Percentiles rank a stretch among this genome's conserved stretches.
phyloP scores from a whole-genome alignment of 2,113 vertebrate species.

The Spilogale gracilis region DNA sequence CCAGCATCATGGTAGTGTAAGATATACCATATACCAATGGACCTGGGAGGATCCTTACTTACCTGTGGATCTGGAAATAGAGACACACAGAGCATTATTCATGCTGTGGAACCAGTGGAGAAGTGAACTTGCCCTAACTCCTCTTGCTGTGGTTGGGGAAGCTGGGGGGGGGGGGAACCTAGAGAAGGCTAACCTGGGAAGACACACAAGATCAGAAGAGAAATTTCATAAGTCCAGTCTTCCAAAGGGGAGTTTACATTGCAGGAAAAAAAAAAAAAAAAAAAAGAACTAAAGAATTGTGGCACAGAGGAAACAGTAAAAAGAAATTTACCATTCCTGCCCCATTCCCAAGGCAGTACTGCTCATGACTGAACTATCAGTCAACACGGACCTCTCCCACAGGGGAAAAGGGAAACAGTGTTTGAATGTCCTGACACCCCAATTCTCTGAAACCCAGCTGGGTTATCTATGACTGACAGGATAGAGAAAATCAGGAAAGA shows the following conservation, averaged over 20 bases:
- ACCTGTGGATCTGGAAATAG: not conserved
- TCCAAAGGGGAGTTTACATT: not conserved
- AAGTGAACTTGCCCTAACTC: not conserved
- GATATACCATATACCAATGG: not conserved
- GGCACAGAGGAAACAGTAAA: not conserved
- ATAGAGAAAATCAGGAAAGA: not conserved
- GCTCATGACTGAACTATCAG: not conserved
- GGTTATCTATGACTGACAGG: not conserved
- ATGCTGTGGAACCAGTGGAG: not conserved
- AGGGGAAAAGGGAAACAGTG: not conserved
- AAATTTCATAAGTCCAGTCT: not conserved
- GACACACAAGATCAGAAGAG: fast-evolving
- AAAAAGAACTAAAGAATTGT: not conserved
- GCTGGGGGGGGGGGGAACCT: not conserved
- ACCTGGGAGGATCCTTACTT: not conserved
- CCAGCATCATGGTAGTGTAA: not conserved
- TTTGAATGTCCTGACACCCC: not conserved
- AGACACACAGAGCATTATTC: not conserved
- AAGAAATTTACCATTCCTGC: not conserved
- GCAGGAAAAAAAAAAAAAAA: too few relatives aligned
- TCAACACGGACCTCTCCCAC: not conserved
- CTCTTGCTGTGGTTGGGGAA: not conserved
- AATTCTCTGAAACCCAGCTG: not conserved
- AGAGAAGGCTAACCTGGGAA: not conserved
- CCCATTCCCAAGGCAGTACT: not conserved